Evolutionary conservation across 2,113 vertebrate species (phyloP).

Genomic region (Halichoeres trimaculatus): DNA sequence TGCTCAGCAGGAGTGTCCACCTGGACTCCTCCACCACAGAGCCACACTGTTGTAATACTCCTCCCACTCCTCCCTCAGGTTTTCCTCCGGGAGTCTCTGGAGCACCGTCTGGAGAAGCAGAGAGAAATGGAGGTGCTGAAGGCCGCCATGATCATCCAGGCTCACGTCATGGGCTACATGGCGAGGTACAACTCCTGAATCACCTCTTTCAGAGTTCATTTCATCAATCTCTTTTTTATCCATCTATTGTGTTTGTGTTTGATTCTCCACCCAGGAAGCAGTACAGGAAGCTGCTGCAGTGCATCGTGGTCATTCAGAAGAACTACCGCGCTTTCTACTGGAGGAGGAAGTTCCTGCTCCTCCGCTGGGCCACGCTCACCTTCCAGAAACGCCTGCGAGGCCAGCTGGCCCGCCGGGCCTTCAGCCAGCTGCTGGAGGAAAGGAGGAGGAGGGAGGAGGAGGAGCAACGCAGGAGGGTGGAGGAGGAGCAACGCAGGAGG

Average conservation of each 20-base stretch:
- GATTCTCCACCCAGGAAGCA: constrained; percentile 85
- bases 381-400: constrained; percentile 91
- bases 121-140: constrained; percentile 89
- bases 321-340: constrained; percentile 90
- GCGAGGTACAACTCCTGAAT: constrained; percentile 83
- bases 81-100: constrained; percentile 93
- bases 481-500: too few species aligned
- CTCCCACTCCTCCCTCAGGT: constrained; percentile 80
- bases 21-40: too few species aligned
- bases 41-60: too few species aligned
- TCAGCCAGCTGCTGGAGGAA: constrained; percentile 82
- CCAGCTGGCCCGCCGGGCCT: constrained; percentile 87
- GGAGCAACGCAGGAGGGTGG: too few species aligned
- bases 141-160: constrained; percentile 92
- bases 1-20: too few species aligned
- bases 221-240: too few species aligned
- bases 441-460: constrained; percentile 80
- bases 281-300: constrained; percentile 88
- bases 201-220: neutral
- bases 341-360: constrained; percentile 87
- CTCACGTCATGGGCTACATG: constrained; percentile 90
- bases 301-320: constrained; percentile 92
- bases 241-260: neutral
- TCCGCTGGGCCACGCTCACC: constrained; percentile 88
- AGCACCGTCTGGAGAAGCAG: constrained; percentile 91